Evolutionary conservation across 2,113 vertebrate genomes (phyloP).

Genomic region (Semnornis frantzii): DNA sequence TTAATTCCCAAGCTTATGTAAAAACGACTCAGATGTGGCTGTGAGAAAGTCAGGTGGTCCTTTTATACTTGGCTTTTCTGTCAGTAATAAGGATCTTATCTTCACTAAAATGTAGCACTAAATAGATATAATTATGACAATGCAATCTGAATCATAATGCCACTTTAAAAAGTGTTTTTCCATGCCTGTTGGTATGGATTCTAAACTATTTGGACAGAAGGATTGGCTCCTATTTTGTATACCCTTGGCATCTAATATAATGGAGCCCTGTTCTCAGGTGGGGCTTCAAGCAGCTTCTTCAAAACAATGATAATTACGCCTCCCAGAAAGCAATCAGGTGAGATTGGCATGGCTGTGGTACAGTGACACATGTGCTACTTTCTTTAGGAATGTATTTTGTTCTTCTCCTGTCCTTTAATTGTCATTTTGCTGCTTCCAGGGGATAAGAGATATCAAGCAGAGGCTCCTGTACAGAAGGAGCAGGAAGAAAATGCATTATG

Average conservation of each 20-base stretch:
- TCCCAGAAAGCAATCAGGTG: slow-evolving; percentile 23
- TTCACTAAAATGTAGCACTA: not conserved
- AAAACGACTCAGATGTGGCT: not conserved
- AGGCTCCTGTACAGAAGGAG: not conserved
- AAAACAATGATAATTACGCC: not conserved
- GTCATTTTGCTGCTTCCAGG: not conserved
- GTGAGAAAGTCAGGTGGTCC: not conserved
- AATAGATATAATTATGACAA: not conserved
- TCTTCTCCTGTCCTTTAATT: not conserved
- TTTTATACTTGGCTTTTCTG: not conserved
- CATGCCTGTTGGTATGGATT: not conserved
- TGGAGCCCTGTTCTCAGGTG: not conserved
- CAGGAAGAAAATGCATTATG: not conserved
- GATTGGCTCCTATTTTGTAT: not conserved
- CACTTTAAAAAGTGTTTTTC: not conserved
- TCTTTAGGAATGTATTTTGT: slow-evolving; percentile 21
- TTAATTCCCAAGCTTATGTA: not conserved
- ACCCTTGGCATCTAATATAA: not conserved
- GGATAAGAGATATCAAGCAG: not conserved
- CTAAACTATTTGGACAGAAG: not conserved
- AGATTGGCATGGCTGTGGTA: not conserved
- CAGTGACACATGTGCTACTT: not conserved
- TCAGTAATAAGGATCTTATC: not conserved
- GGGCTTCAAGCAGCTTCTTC: not conserved
- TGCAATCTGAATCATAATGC: not conserved